These are phyloP conservation scores for Plutomurus gul DNA, from an alignment of 1,140 invertebrate genomes.

Conservation along the genomic window DNA sequence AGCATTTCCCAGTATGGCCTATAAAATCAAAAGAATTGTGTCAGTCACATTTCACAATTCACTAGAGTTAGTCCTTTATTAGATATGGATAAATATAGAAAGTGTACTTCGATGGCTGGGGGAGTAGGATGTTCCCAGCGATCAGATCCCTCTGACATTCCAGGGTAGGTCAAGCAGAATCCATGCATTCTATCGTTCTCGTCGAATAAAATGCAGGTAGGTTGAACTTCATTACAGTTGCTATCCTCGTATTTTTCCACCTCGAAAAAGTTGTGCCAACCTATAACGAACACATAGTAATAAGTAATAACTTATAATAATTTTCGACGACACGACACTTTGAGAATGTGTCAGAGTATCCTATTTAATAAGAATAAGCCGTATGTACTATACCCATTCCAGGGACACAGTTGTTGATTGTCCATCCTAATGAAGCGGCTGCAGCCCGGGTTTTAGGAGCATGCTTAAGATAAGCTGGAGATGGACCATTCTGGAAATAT, in stretches of 20 bases:
- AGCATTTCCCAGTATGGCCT: constrained; percentile 20
- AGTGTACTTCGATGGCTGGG: neutral
- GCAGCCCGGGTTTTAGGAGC: constrained; percentile 4
- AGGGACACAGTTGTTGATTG: constrained; percentile 26
- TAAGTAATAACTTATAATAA: too few species aligned
- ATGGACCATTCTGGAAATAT: constrained; percentile 39
- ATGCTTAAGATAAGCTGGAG: neutral
- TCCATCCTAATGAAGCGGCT: constrained; percentile 29
- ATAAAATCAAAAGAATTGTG: neutral
- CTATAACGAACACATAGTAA: too few species aligned
- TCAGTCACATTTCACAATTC: neutral
- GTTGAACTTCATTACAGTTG: constrained; percentile 31
- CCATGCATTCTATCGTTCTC: constrained; percentile 32
- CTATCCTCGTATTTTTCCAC: constrained; percentile 39
- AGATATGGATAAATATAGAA: neutral
- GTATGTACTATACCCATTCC: constrained; percentile 8
- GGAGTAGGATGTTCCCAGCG: constrained; percentile 23
- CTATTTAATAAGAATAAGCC: neutral
- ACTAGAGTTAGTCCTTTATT: too few species aligned
- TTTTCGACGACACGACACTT: too few species aligned
- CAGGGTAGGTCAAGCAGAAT: constrained; percentile 37
- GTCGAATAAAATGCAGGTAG: constrained; percentile 36
- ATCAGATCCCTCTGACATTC: neutral
- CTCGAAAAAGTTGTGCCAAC: constrained; percentile 46
- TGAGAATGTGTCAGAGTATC: neutral